These are phyloP conservation scores for Drosophila arawakana DNA, from an alignment of 1,140 invertebrate species.

Conservation along the genomic window DNA sequence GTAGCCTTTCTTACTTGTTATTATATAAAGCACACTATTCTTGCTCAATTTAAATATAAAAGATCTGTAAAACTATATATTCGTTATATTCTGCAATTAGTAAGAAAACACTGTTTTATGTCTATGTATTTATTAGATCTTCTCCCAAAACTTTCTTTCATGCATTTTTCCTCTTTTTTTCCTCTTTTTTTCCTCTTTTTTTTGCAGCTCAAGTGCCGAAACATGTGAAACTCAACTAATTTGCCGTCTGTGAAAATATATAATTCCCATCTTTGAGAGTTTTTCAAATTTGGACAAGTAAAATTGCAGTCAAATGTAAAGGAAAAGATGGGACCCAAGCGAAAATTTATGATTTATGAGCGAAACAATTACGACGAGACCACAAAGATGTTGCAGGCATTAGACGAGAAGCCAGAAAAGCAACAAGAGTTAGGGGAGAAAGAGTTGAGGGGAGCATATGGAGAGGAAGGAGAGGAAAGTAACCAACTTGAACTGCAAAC, in stretches of 20 bases:
- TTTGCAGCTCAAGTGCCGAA: constrained; percentile 10
- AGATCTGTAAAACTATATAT: no score
- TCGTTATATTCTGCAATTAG: no score
- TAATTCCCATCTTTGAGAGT: constrained; percentile 25
- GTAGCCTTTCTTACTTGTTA: no score
- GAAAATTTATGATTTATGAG: constrained; percentile 78
- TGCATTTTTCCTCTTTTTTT: no score
- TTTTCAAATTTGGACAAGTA: constrained; percentile 50
- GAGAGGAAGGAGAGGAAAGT: not conserved
- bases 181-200: not conserved
- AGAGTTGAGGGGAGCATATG: not conserved
- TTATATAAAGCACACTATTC: no score
- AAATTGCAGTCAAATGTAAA: constrained; percentile 74
- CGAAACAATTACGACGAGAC: constrained; percentile 70
- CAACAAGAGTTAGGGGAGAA: constrained; percentile 2
- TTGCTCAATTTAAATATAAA: no score
- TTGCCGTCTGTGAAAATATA: constrained; percentile 62
- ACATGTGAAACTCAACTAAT: constrained; percentile 45
- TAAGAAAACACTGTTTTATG: no score
- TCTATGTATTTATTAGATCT: not conserved
- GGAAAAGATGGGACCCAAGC: constrained; percentile 57
- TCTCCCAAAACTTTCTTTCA: not conserved
- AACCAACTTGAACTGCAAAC: constrained; percentile 62
- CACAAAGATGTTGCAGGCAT: constrained; percentile 71
- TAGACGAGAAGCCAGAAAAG: constrained; percentile 40